Percentiles rank a stretch among this genome's conserved stretches.
Conservation (phyloP, 1,140 invertebrate species). For the Chionoecetes opilio region DNA sequence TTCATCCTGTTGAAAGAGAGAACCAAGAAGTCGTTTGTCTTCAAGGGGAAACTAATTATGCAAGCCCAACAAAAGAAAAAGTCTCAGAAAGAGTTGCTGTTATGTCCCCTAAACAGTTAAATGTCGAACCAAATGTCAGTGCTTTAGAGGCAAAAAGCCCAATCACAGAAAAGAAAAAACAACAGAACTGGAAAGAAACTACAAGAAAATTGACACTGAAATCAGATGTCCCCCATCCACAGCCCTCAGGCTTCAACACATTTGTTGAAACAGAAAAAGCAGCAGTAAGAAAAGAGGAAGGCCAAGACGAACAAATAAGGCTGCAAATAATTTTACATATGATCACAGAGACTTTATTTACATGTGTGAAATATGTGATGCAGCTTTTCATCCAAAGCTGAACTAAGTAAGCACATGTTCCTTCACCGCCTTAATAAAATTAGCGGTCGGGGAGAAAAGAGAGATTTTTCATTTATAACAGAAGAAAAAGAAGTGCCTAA, state of each 20-base stretch:
- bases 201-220: neutral
- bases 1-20: neutral
- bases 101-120: neutral
- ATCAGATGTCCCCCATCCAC: neutral
- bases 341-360: constrained; percentile 69
- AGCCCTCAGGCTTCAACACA: neutral
- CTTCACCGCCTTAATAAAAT: constrained; percentile 74
- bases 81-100: neutral
- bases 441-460: constrained; percentile 71
- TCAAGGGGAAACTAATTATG: neutral
- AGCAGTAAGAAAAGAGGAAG: neutral
- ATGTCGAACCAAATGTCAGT: neutral
- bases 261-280: neutral
- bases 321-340: constrained; percentile 59
- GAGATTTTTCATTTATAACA: neutral
- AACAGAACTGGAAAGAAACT: neutral
- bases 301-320: constrained; percentile 50
- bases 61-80: neutral
- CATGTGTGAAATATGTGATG: constrained; percentile 77
- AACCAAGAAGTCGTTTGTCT: neutral
- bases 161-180: neutral
- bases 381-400: constrained; percentile 71
- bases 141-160: neutral
- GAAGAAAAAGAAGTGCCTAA: constrained; percentile 57
- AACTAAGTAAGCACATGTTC: constrained; percentile 75